Percentiles rank a stretch among this genome's conserved stretches.
These are phyloP conservation scores for Onychorhynchus coronatus DNA, from an alignment of 2,113 vertebrate species.

Conservation along the genomic window DNA sequence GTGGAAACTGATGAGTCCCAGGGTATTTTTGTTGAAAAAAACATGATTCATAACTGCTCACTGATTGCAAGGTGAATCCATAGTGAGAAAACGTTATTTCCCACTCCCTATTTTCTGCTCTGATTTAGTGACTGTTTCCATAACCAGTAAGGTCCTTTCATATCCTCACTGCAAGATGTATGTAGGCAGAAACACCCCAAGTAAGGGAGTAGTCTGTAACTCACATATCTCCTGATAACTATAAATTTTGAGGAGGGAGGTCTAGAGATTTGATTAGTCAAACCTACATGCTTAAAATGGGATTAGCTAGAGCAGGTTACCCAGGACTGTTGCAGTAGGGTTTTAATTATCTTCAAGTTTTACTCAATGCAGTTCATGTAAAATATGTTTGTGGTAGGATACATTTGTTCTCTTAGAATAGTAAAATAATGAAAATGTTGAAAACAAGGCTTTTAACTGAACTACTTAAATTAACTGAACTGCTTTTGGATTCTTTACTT, in stretches of 20 bases:
- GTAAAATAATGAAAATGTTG: neutral
- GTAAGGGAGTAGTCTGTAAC: neutral
- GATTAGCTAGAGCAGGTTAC: neutral
- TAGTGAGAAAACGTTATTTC: neutral
- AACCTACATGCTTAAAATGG: neutral
- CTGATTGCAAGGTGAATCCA: conserved; percentile 88
- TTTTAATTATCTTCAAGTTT: neutral
- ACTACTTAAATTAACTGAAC: neutral
- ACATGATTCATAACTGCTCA: conserved; percentile 96
- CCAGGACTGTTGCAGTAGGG: neutral
- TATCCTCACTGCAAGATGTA: neutral
- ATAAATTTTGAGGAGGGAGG: neutral
- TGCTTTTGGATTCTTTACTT: neutral
- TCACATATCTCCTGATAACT: neutral
- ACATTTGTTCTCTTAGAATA: neutral
- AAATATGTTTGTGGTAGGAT: neutral
- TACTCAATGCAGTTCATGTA: neutral
- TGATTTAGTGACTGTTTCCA: neutral
- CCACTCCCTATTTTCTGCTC: neutral
- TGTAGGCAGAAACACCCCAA: neutral
- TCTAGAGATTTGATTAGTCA: neutral
- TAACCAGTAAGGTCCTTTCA: neutral
- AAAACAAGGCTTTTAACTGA: neutral
- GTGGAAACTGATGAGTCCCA: conserved; percentile 90
- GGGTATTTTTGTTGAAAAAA: conserved; percentile 95